These are phyloP conservation scores for Pogonognathellus flavescens DNA, from an alignment of 1,140 invertebrate genomes.

Conservation along the genomic window DNA sequence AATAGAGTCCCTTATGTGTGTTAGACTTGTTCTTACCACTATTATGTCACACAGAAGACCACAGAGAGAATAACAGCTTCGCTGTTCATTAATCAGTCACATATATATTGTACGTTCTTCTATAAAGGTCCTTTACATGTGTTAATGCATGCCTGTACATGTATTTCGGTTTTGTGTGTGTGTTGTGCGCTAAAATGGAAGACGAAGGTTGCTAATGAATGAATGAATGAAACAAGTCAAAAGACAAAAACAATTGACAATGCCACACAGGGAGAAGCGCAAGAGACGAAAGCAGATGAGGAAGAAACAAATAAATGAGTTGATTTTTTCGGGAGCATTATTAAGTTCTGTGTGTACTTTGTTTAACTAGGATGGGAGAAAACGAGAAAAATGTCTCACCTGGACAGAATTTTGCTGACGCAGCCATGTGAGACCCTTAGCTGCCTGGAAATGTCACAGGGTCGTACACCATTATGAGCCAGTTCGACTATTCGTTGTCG, in stretches of 20 bases:
- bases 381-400: constrained; percentile 72
- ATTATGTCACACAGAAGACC: not conserved
- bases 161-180: too few relatives aligned
- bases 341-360: too few relatives aligned
- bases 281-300: too few relatives aligned
- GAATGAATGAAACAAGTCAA: constrained; percentile 26
- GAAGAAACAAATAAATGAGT: not conserved
- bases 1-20: too few relatives aligned
- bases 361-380: not conserved
- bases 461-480: constrained; percentile 92
- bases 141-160: too few relatives aligned
- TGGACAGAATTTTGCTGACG: constrained; percentile 94
- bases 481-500: constrained; percentile 95
- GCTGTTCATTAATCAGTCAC: constrained; percentile 28
- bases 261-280: not conserved
- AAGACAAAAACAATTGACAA: not conserved
- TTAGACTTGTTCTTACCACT: not conserved
- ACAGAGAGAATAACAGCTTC: not conserved
- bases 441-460: constrained; percentile 87
- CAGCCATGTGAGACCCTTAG: constrained; percentile 92
- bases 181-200: not conserved
- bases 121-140: too few relatives aligned
- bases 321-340: not conserved
- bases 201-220: not conserved
- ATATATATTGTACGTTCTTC: not conserved